A percentile compares a stretch with the other conserved stretches of the same genome.
Conservation (phyloP, 2,797 vertebrate species). For the Buphagus erythrorhynchus region DNA sequence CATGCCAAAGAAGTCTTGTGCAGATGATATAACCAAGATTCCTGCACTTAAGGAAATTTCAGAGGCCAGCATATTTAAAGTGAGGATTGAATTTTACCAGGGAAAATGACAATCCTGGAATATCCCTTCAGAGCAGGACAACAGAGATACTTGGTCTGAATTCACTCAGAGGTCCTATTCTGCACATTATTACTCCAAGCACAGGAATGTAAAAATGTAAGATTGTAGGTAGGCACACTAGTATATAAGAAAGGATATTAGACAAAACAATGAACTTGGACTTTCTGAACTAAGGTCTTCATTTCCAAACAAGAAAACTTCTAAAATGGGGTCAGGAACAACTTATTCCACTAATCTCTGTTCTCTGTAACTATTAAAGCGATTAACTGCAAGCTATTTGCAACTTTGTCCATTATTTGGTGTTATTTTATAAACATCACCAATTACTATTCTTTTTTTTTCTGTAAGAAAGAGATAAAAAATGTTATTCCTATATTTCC, state of each 20-base stretch:
- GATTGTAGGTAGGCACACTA: not conserved
- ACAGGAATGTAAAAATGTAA: not conserved
- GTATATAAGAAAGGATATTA: not conserved
- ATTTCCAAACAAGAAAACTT: not conserved
- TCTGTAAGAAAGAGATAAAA: not conserved
- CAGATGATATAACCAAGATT: not conserved
- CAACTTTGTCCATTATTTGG: not conserved
- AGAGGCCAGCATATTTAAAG: not conserved
- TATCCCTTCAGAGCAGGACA: not conserved
- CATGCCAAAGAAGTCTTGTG: not conserved
- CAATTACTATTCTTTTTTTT: not conserved
- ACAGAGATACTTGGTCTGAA: not conserved
- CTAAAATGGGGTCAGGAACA: not conserved
- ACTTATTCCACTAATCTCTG: not conserved
- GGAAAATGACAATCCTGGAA: not conserved
- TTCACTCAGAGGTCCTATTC: not conserved
- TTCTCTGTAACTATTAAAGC: not conserved
- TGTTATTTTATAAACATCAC: not conserved
- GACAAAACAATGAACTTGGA: not conserved
- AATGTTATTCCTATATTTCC: not conserved
- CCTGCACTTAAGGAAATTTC: not conserved
- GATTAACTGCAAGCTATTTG: not conserved
- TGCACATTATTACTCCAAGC: not conserved
- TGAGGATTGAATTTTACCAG: not conserved
- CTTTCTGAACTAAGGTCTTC: not conserved